A percentile compares a stretch with the other conserved stretches of the same genome.
phyloP scores from a whole-genome alignment of 2,797 vertebrate species.

The Takifugu ocellatus region DNA sequence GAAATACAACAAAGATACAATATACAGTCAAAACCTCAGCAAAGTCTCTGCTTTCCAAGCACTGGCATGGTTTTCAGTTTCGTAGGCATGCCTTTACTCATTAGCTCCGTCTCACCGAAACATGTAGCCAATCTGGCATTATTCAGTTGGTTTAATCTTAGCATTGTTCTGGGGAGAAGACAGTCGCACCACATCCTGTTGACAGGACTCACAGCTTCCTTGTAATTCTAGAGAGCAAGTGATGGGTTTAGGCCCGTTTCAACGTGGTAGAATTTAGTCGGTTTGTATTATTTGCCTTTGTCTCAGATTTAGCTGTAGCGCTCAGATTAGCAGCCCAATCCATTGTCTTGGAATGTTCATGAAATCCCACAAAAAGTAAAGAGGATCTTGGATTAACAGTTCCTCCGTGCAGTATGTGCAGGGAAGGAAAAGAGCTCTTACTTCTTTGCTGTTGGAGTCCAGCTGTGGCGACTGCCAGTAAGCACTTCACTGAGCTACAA shows the following conservation, averaged over 20 bases:
- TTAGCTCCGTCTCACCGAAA: slow-evolving; percentile 70
- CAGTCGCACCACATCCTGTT: slow-evolving; percentile 69
- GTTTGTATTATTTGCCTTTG: slow-evolving; percentile 78
- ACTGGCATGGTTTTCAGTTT: slow-evolving; percentile 56
- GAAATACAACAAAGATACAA: slow-evolving; percentile 35
- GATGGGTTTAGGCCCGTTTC: slow-evolving; percentile 77
- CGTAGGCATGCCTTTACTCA: slow-evolving; percentile 65
- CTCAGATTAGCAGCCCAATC: slow-evolving; percentile 78
- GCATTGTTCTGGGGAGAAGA: slow-evolving; percentile 71
- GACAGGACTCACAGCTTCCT: slow-evolving; percentile 70
- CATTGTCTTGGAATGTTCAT: slow-evolving; percentile 82
- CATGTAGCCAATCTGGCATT: slow-evolving; percentile 58
- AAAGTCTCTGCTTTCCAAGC: slow-evolving; percentile 53
- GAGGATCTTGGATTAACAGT: slow-evolving; percentile 82
- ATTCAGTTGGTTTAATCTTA: slow-evolving; percentile 64
- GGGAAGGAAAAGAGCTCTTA: slow-evolving; percentile 29
- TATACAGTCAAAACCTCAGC: no score
- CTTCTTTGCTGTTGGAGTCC: slow-evolving; percentile 48
- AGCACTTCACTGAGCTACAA: slow-evolving; percentile 60
- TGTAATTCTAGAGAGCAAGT: slow-evolving; percentile 78
- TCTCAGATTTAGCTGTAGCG: slow-evolving; percentile 82
- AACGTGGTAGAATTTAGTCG: slow-evolving; percentile 71
- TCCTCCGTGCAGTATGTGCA: slow-evolving; percentile 61
- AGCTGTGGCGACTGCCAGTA: slow-evolving; percentile 59
- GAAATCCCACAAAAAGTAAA: slow-evolving; percentile 77